Conservation (phyloP, 2,113 vertebrate genomes). For the Eleginops maclovinus region DNA sequence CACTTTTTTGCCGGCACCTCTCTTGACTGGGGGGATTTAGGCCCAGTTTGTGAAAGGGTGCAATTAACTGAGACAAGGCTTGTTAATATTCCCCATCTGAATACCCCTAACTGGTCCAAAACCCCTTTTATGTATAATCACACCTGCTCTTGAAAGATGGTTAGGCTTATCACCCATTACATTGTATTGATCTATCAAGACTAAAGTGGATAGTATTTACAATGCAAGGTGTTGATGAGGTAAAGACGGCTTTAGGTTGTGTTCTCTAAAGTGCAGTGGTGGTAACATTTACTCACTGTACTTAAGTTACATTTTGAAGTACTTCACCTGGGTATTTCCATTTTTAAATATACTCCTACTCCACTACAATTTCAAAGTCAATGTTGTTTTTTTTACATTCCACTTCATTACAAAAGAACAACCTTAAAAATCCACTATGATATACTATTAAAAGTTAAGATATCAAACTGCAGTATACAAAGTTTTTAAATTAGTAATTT, state of each 20-base stretch:
- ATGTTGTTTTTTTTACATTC: no score
- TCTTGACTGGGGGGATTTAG: slow-evolving; percentile 51
- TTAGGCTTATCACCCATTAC: slow-evolving; percentile 24
- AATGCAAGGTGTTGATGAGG: background rate
- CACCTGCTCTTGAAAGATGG: slow-evolving; percentile 58
- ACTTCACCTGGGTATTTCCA: no score
- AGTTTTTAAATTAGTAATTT: no score
- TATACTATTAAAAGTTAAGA: no score
- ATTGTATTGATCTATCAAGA: slow-evolving; percentile 22
- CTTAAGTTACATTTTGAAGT: no score
- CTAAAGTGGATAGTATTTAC: slow-evolving; percentile 20
- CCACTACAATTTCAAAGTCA: no score
- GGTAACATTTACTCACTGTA: no score
- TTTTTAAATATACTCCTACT: no score
- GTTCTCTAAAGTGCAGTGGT: slow-evolving; percentile 1
- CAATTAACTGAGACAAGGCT: slow-evolving; percentile 71
- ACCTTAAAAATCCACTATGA: no score
- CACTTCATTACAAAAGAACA: no score
- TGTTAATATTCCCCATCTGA: slow-evolving; percentile 76
- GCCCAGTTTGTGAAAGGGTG: slow-evolving; percentile 55
- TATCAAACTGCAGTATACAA: no score
- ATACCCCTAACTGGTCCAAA: slow-evolving; percentile 59
- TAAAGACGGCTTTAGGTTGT: background rate
- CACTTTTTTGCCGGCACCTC: slow-evolving; percentile 48
- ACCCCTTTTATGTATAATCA: slow-evolving; percentile 71